phyloP scores from a whole-genome alignment of 1,140 invertebrate species.

The Trichomalopsis sarcophagae region DNA sequence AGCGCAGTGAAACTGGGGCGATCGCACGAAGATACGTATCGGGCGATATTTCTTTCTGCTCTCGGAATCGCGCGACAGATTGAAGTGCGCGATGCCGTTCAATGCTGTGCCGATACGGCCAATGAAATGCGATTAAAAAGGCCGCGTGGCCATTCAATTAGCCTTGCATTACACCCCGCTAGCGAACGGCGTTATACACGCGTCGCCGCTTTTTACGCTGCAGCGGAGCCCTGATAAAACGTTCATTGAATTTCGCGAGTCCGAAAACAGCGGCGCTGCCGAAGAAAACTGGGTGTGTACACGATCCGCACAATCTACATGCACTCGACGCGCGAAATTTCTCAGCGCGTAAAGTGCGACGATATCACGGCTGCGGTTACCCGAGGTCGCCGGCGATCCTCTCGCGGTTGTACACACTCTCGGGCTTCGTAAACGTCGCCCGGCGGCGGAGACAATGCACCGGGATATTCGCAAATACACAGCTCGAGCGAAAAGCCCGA shows the following conservation, averaged over 20 bases:
- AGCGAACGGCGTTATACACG: no score
- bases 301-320: not conserved
- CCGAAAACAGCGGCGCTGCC: no score
- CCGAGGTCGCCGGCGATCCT: not conserved
- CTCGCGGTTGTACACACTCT: not conserved
- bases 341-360: not conserved
- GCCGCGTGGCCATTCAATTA: not conserved
- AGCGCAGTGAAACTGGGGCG: not conserved
- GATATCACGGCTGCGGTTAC: conserved; percentile 25
- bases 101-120: not conserved
- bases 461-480: conserved; percentile 16
- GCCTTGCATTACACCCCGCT: not conserved
- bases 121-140: not conserved
- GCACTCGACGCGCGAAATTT: not conserved
- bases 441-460: not conserved
- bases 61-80: not conserved
- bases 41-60: not conserved
- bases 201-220: no score
- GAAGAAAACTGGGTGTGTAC: not conserved
- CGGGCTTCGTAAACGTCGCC: not conserved
- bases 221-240: not conserved
- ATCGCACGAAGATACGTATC: not conserved
- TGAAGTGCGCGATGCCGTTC: not conserved
- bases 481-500: not conserved
- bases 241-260: not conserved